Conservation (phyloP, 1,140 invertebrate genomes). For the Drepana arcuata region DNA sequence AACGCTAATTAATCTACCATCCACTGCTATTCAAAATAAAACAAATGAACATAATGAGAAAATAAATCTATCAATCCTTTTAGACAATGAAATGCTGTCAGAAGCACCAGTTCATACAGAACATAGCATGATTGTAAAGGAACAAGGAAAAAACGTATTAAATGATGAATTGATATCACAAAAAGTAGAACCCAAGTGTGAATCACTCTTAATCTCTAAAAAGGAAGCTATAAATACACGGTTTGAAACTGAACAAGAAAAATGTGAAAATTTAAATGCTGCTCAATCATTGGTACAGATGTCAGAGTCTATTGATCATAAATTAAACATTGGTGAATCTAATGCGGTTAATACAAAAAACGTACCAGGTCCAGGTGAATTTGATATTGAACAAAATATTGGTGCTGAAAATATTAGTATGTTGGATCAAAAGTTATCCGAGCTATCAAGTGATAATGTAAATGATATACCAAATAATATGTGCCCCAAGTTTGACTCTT, state of each 20-base stretch:
- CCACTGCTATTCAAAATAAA: conserved; percentile 47
- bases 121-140: conserved; percentile 10
- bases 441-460: conserved; percentile 24
- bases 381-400: conserved; percentile 17
- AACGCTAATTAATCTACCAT: conserved; percentile 60
- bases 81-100: conserved; percentile 8
- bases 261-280: conserved; percentile 63
- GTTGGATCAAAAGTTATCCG: conserved; percentile 26
- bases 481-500: conserved; percentile 24
- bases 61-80: conserved; percentile 10
- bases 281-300: conserved; percentile 65
- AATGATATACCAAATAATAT: conserved; percentile 19
- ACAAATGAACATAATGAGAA: conserved; percentile 20
- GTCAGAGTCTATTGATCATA: conserved; percentile 60
- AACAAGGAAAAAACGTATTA: neutral
- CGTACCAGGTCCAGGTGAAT: conserved; percentile 2
- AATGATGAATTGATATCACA: conserved; percentile 3
- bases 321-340: conserved; percentile 40
- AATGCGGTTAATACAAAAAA: conserved; percentile 27
- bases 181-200: conserved; percentile 3
- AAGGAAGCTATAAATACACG: conserved; percentile 32
- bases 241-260: conserved; percentile 62
- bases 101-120: conserved; percentile 9
- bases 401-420: conserved; percentile 10
- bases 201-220: conserved; percentile 17